phyloP scores from a whole-genome alignment of 2,888 invertebrate species.

The Sphaerophoria taeniata region DNA sequence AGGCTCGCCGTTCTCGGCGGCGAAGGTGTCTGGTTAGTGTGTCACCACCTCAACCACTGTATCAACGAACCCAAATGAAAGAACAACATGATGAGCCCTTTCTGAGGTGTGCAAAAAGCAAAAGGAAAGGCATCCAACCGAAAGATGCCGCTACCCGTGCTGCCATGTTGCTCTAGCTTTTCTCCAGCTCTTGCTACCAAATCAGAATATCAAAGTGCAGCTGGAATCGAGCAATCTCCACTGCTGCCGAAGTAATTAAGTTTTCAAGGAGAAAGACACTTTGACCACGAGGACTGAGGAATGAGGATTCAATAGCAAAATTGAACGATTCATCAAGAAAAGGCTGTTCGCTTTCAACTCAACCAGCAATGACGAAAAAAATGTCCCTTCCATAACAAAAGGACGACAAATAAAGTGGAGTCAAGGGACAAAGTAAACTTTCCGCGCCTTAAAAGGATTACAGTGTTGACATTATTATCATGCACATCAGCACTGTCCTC shows the following conservation, averaged over 20 bases:
- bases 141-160: conserved; percentile 24
- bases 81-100: conserved; percentile 6
- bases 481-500: conserved; percentile 45
- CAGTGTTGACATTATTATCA: conserved; percentile 68
- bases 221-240: conserved; percentile 59
- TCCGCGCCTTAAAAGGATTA: conserved; percentile 65
- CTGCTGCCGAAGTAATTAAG: conserved; percentile 53
- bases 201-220: background rate
- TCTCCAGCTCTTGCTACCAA: conserved; percentile 4
- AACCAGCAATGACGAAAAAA: conserved; percentile 9
- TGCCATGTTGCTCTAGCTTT: background rate
- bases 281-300: background rate
- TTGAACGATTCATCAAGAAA: conserved; percentile 60
- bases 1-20: background rate
- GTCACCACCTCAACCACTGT: conserved; percentile 17
- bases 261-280: conserved; percentile 52
- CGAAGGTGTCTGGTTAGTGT: background rate
- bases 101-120: background rate
- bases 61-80: conserved; percentile 36
- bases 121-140: background rate
- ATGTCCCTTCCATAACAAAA: conserved; percentile 5
- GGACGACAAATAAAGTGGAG: conserved; percentile 15
- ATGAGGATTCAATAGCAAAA: conserved; percentile 20
- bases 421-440: conserved; percentile 59
- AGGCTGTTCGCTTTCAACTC: conserved; percentile 3